A percentile compares a stretch with the other conserved stretches of the same genome.
These are phyloP conservation scores for Oscheius sp. DNA, from an alignment of 2,888 invertebrate species.

Conservation along the genomic window DNA sequence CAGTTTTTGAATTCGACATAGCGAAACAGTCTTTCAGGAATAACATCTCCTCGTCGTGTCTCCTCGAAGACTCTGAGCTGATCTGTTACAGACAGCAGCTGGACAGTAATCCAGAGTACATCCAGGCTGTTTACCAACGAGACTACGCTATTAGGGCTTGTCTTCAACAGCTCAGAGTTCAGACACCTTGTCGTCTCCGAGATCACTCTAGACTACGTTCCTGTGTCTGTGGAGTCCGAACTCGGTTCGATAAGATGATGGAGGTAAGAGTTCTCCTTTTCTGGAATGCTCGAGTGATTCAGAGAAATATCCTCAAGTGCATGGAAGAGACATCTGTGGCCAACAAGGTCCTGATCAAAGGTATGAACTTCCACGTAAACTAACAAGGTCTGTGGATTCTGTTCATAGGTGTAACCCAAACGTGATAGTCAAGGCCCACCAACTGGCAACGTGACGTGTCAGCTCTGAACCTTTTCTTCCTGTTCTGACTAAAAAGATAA, in stretches of 20 bases:
- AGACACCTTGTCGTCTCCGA: conserved; percentile 59
- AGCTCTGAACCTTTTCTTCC: no score
- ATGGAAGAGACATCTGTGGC: conserved; percentile 36
- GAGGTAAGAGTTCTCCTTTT: conserved; percentile 9
- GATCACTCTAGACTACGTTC: conserved; percentile 59
- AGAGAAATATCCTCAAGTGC: conserved; percentile 59
- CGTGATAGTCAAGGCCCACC: no score
- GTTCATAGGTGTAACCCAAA: no score
- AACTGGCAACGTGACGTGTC: no score
- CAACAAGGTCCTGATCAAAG: conserved; percentile 26
- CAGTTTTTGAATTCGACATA: neutral
- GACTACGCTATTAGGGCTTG: conserved; percentile 64
- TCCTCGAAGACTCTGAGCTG: conserved; percentile 62
- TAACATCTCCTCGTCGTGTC: conserved; percentile 62
- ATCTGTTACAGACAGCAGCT: conserved; percentile 60
- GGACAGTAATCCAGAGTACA: conserved; percentile 60
- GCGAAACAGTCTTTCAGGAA: conserved; percentile 48
- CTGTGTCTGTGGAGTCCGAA: conserved; percentile 64
- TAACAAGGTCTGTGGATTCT: neutral
- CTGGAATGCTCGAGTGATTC: conserved; percentile 25
- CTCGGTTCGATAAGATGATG: conserved; percentile 48
- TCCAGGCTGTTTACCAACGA: conserved; percentile 58
- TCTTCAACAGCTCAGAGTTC: conserved; percentile 62
- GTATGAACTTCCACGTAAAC: neutral
- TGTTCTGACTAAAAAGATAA: no score